phyloP scores from a whole-genome alignment of 2,797 vertebrate genomes.

The Steatocranus sp. region DNA sequence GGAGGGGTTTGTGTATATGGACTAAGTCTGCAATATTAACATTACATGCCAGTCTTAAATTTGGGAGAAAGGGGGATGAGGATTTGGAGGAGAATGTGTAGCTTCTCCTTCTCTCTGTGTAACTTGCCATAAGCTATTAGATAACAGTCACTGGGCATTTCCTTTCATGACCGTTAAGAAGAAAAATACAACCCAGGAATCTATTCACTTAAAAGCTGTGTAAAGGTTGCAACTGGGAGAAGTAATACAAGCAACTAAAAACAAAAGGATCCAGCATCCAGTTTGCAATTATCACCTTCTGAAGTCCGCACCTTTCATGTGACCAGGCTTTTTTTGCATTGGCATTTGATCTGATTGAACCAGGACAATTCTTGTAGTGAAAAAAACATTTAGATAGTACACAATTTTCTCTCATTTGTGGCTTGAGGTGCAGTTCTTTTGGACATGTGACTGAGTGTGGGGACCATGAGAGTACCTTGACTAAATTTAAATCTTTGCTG shows the following conservation, averaged over 20 bases:
- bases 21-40: conserved; percentile 92
- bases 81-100: conserved; percentile 72
- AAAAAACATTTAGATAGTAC: background rate
- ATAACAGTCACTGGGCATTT: conserved; percentile 62
- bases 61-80: conserved; percentile 56
- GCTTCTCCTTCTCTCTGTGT: conserved; percentile 76
- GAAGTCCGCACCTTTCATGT: background rate
- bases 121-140: conserved; percentile 81
- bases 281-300: background rate
- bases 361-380: background rate
- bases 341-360: background rate
- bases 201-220: background rate
- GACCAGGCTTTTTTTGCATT: background rate
- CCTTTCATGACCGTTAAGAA: background rate
- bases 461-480: conserved; percentile 9
- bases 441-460: background rate
- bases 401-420: background rate
- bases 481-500: background rate
- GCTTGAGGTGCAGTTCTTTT: background rate
- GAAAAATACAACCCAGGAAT: conserved; percentile 16
- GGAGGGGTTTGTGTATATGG: conserved; percentile 86
- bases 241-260: background rate
- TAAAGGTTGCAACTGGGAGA: background rate
- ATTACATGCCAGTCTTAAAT: conserved; percentile 89
- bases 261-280: background rate